Conservation (phyloP, 1,140 invertebrate genomes). For the Lycorma delicatula region DNA sequence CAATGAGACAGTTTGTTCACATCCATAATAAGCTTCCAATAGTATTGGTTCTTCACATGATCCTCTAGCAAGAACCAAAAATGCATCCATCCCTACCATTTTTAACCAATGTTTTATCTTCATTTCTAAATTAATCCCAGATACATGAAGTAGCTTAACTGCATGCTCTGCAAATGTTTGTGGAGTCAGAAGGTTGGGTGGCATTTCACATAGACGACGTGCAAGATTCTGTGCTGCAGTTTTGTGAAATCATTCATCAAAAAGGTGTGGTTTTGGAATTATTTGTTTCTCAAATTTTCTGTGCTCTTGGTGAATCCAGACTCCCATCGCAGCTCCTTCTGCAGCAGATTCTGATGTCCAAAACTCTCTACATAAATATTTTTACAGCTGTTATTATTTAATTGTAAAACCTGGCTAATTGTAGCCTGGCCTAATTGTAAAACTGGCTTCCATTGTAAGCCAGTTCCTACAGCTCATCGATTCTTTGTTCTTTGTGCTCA, state of each 20-base stretch:
- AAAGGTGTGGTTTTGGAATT: slow-evolving; percentile 22
- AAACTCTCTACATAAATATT: slow-evolving; percentile 59
- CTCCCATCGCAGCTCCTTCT: slow-evolving; percentile 55
- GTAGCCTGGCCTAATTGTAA: too few relatives aligned
- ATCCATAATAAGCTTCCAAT: slow-evolving; percentile 34
- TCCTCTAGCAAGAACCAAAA: slow-evolving; percentile 50
- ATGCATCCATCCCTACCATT: slow-evolving; percentile 50
- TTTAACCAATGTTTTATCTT: slow-evolving; percentile 43
- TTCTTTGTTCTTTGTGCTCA: slow-evolving; percentile 57
- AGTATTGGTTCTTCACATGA: slow-evolving; percentile 53
- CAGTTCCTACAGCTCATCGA: slow-evolving; percentile 51
- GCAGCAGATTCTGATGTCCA: slow-evolving; percentile 63
- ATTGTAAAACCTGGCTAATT: too few relatives aligned
- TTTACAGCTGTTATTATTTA: slow-evolving; percentile 45
- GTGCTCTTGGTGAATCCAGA: slow-evolving; percentile 55
- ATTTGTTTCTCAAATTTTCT: slow-evolving; percentile 14
- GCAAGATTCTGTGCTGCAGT: slow-evolving; percentile 55
- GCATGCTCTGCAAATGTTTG: slow-evolving; percentile 46
- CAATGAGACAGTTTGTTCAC: slow-evolving; percentile 37
- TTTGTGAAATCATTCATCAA: slow-evolving; percentile 40
- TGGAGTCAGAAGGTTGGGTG: slow-evolving; percentile 54
- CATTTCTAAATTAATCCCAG: slow-evolving; percentile 40
- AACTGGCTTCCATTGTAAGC: slow-evolving; percentile 45
- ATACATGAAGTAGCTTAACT: slow-evolving; percentile 39
- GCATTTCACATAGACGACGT: slow-evolving; percentile 50